phyloP scores from a whole-genome alignment of 2,888 invertebrate species.

The Pachydiplax longipennis region DNA sequence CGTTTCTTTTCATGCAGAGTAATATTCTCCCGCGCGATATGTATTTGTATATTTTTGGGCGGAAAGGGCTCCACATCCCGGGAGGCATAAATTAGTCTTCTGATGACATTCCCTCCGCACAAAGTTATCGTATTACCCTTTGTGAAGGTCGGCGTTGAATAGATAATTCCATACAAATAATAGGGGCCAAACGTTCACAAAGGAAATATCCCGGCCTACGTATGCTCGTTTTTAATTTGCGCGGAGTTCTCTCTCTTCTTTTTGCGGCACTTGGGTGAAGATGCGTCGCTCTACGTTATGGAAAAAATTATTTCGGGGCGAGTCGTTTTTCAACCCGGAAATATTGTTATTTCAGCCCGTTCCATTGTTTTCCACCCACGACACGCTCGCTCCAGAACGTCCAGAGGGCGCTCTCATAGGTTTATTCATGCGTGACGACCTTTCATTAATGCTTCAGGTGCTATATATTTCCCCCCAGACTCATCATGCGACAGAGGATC shows the following conservation, averaged over 20 bases:
- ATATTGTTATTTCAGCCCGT: not conserved
- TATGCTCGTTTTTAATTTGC: constrained; percentile 26
- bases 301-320: not conserved
- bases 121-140: constrained; percentile 30
- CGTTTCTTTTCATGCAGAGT: not conserved
- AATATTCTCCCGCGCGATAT: not conserved
- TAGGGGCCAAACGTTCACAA: constrained; percentile 6
- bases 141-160: not conserved
- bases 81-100: constrained; percentile 15
- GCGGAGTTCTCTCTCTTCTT: not conserved
- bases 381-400: not conserved
- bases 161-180: constrained; percentile 31
- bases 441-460: not conserved
- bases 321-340: not conserved
- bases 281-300: not conserved
- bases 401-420: not conserved
- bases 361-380: not conserved
- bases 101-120: not conserved
- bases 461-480: not conserved
- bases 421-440: not conserved
- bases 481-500: no score
- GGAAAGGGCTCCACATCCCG: not conserved
- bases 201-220: constrained; percentile 10
- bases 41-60: not conserved
- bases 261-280: not conserved